Conservation (phyloP, 2,888 invertebrate genomes). For the Folsomia candida region DNA sequence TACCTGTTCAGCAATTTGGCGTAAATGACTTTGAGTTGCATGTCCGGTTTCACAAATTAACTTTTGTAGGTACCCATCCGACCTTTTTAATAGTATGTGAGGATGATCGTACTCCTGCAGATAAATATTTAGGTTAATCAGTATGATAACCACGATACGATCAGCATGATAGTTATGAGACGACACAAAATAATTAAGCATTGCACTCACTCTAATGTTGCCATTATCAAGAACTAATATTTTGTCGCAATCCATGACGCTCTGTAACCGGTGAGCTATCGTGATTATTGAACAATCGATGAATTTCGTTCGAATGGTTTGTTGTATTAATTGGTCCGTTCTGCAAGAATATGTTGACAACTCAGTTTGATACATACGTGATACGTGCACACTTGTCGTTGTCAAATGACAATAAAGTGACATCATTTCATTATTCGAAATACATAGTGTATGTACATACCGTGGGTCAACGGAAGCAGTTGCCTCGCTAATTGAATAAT, state of each 20-base stretch:
- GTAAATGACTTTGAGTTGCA: slow-evolving; percentile 64
- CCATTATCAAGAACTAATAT: slow-evolving; percentile 85
- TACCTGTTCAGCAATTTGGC: slow-evolving; percentile 62
- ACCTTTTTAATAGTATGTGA: slow-evolving; percentile 63
- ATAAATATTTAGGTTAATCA: slow-evolving; percentile 17
- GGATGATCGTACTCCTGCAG: slow-evolving; percentile 73
- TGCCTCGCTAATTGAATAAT: too few relatives aligned
- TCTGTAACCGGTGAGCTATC: slow-evolving; percentile 85
- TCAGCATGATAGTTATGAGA: too few relatives aligned
- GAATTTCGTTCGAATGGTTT: slow-evolving; percentile 75
- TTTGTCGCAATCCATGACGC: slow-evolving; percentile 88
- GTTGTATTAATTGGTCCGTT: slow-evolving; percentile 82
- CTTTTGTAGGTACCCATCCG: slow-evolving; percentile 63
- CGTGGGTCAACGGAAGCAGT: too few relatives aligned
- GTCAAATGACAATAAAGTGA: too few relatives aligned
- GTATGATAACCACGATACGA: too few relatives aligned
- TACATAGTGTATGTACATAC: too few relatives aligned
- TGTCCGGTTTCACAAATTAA: slow-evolving; percentile 71
- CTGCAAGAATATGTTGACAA: slow-evolving; percentile 54
- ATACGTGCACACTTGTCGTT: too few relatives aligned
- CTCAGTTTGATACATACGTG: not conserved
- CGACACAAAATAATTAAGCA: not conserved
- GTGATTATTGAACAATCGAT: slow-evolving; percentile 80
- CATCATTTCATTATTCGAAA: too few relatives aligned
- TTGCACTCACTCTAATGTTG: slow-evolving; percentile 50